Evolutionary conservation across 2,113 vertebrate species (phyloP).

Genomic region (Pungitius pungitius): DNA sequence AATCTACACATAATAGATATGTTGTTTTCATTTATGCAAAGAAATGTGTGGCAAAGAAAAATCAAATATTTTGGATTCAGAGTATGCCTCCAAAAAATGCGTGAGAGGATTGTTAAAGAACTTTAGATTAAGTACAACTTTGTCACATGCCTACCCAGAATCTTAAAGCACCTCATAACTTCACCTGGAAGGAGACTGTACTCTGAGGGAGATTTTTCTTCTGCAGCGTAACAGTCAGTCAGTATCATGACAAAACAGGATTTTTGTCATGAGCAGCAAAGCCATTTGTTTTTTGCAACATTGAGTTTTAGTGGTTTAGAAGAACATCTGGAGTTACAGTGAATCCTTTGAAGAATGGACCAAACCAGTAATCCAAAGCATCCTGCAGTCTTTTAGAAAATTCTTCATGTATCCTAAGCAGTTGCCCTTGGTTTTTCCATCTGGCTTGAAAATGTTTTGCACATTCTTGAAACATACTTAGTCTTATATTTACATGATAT

Average conservation of each 20-base stretch:
- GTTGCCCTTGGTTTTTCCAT: neutral
- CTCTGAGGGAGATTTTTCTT: constrained; percentile 21
- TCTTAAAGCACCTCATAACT: constrained; percentile 12
- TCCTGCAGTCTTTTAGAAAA: neutral
- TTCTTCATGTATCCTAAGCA: neutral
- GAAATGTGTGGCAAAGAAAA: constrained; percentile 1
- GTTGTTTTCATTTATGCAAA: constrained; percentile 15
- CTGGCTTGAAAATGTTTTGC: neutral
- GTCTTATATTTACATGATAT: too few relatives aligned
- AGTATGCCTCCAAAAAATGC: neutral
- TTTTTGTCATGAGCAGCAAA: constrained; percentile 11
- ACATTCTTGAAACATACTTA: neutral
- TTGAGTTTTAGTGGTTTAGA: neutral
- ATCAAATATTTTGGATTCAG: too few relatives aligned
- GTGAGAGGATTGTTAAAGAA: constrained; percentile 21
- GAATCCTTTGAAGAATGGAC: constrained; percentile 18
- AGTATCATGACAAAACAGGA: constrained; percentile 2
- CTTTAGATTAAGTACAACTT: constrained; percentile 34
- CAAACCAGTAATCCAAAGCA: neutral
- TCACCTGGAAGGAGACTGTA: neutral
- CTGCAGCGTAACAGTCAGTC: neutral
- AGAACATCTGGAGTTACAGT: neutral
- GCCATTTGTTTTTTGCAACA: neutral
- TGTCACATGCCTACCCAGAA: constrained; percentile 10
- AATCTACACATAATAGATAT: constrained; percentile 33